Conservation (phyloP, 2,888 invertebrate genomes). For the Leucoptera coffeella region DNA sequence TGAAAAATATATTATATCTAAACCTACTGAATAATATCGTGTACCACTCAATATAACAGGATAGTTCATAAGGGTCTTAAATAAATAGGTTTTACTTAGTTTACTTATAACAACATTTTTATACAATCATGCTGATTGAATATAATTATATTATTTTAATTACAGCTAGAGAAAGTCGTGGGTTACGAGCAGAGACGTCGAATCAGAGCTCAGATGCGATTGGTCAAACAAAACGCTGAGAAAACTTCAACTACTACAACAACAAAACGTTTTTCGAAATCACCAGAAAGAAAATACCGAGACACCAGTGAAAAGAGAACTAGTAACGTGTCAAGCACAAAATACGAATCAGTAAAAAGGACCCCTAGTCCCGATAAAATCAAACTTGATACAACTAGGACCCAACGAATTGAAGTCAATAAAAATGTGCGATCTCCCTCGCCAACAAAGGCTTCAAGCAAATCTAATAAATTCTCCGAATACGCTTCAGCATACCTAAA, state of each 20-base stretch:
- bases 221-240: constrained; percentile 60
- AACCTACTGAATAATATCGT: no score
- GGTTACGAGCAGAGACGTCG: constrained; percentile 73
- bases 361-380: constrained; percentile 12
- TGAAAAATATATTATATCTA: no score
- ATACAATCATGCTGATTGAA: no score
- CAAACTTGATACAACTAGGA: constrained; percentile 13
- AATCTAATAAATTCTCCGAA: constrained; percentile 33
- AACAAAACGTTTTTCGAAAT: constrained; percentile 9
- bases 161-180: constrained; percentile 67
- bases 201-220: constrained; percentile 69
- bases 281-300: constrained; percentile 9
- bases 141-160: constrained; percentile 27
- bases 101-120: no score
- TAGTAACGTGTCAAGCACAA: neutral
- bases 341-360: neutral
- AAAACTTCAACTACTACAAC: constrained; percentile 11
- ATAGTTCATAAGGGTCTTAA: no score
- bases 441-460: constrained; percentile 23
- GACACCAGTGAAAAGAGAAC: constrained; percentile 2
- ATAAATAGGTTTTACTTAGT: no score
- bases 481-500: constrained; percentile 46
- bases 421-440: constrained; percentile 27
- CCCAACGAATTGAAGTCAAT: no score
- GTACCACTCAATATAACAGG: no score